Evolutionary conservation across 2,888 invertebrate genomes (phyloP).

Genomic region (Drosophila borealis): DNA sequence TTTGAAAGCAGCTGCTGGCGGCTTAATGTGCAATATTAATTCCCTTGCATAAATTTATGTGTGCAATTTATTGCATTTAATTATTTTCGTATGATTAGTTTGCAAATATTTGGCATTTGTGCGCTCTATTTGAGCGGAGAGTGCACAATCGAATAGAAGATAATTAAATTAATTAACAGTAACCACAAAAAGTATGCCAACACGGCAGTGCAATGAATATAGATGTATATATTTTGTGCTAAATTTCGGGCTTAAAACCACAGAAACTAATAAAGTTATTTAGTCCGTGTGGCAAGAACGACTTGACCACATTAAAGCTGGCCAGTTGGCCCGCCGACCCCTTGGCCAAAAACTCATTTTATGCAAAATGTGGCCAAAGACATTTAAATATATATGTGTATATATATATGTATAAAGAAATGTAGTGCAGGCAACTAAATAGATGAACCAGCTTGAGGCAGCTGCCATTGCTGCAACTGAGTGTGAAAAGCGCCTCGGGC

Average conservation of each 20-base stretch:
- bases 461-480: conserved; percentile 19
- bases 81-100: neutral
- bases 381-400: conserved; percentile 25
- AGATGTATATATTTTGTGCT: neutral
- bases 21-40: conserved; percentile 11
- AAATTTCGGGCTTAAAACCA: conserved; percentile 11
- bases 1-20: neutral
- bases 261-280: conserved; percentile 48
- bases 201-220: conserved; percentile 10
- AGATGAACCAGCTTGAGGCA: conserved; percentile 17
- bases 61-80: conserved; percentile 12
- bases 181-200: conserved; percentile 17
- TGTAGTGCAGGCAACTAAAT: too few relatives aligned
- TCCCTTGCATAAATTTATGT: conserved; percentile 10
- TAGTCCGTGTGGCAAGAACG: conserved; percentile 13
- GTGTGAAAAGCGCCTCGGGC: conserved; percentile 55
- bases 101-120: conserved; percentile 11
- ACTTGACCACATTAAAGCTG: conserved; percentile 61
- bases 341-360: conserved; percentile 7
- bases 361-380: conserved; percentile 35
- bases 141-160: conserved; percentile 21
- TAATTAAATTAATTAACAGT: conserved; percentile 39
- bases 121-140: conserved; percentile 7
- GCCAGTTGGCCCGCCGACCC: neutral
- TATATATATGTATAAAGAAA: conserved; percentile 4